phyloP scores from a whole-genome alignment of 2,797 vertebrate species.

The Lutjanus argentimaculatus region DNA sequence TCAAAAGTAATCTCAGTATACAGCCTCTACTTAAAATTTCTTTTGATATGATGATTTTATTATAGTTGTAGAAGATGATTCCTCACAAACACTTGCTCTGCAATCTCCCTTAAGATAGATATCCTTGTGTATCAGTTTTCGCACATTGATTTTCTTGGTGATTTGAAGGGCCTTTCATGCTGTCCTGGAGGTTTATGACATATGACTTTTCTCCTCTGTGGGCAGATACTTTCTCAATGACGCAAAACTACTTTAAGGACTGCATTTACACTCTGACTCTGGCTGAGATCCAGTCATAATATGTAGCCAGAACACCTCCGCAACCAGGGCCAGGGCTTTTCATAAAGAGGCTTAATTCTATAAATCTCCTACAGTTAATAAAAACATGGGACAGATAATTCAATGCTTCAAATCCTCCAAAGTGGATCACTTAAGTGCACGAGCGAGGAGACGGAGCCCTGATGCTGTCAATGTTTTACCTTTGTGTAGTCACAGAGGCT shows the following conservation, averaged over 20 bases:
- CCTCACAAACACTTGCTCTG: slow-evolving; percentile 31
- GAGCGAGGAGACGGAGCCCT: slow-evolving; percentile 9
- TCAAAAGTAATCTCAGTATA: neutral
- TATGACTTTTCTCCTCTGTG: slow-evolving; percentile 8
- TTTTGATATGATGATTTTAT: slow-evolving; percentile 17
- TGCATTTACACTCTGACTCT: slow-evolving; percentile 22
- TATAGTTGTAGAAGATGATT: neutral
- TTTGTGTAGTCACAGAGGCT: slow-evolving; percentile 17
- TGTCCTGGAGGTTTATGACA: slow-evolving; percentile 17
- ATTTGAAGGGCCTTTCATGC: neutral
- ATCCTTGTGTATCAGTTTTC: neutral
- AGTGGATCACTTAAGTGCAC: neutral
- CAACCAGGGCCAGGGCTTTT: slow-evolving; percentile 22
- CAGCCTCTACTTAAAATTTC: slow-evolving; percentile 7
- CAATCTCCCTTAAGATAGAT: neutral
- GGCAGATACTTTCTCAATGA: slow-evolving; percentile 28
- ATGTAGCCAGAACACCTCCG: slow-evolving; percentile 27
- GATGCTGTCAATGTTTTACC: slow-evolving; percentile 66
- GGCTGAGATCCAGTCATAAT: slow-evolving; percentile 28
- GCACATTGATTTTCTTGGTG: neutral
- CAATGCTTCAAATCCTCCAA: neutral
- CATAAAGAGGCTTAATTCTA: slow-evolving; percentile 19
- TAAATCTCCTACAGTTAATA: slow-evolving; percentile 24
- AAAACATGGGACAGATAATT: slow-evolving; percentile 19
- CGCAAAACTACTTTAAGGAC: slow-evolving; percentile 27